Evolutionary conservation across 2,113 vertebrate genomes (phyloP).

Genomic region (Nyctereutes procyonoides): DNA sequence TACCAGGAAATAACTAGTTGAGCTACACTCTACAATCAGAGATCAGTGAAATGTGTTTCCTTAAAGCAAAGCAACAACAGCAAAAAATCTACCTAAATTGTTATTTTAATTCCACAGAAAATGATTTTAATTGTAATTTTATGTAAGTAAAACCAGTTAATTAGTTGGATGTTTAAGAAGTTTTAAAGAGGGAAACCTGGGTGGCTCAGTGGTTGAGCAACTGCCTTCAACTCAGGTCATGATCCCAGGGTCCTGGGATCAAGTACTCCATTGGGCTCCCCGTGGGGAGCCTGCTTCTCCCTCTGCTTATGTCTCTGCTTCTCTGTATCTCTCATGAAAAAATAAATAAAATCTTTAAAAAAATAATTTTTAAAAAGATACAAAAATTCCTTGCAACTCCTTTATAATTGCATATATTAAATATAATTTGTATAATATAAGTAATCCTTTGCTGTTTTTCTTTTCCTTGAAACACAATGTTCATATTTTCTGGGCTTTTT

Average conservation of each 20-base stretch:
- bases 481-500: not conserved
- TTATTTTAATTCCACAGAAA: not conserved
- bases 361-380: not conserved
- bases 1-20: not conserved
- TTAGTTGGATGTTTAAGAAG: not conserved
- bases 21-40: not conserved
- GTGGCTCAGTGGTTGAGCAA: too few species aligned
- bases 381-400: not conserved
- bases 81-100: not conserved
- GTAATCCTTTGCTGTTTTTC: slow-evolving; percentile 47
- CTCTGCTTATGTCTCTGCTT: too few species aligned
- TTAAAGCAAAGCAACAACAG: not conserved
- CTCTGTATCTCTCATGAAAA: too few species aligned
- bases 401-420: not conserved
- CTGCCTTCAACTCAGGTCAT: too few species aligned
- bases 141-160: not conserved
- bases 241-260: too few species aligned
- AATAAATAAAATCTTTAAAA: too few species aligned
- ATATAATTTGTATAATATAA: not conserved
- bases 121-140: not conserved
- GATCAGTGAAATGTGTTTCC: not conserved
- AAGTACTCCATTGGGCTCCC: too few species aligned
- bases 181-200: not conserved
- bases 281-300: too few species aligned
- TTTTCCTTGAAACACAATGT: slow-evolving; percentile 37